Base-by-base conservation (phyloP, 2,888 invertebrate genomes). In the Alentia gelatinosa region DNA sequence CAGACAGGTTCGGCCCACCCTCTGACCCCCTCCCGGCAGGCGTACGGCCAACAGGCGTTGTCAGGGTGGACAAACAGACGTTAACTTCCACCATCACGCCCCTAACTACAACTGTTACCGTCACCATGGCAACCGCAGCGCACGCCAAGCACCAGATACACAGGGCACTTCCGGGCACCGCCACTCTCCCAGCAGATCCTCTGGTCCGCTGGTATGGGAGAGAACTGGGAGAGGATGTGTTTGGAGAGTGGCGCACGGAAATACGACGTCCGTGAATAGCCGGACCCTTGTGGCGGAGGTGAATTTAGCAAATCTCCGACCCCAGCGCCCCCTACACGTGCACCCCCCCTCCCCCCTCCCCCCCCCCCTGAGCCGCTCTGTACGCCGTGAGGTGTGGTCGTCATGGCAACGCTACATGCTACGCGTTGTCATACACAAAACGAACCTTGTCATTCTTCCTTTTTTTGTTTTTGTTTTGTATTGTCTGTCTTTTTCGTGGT, bases 201-300 rank as follows among this genome's bases (percentile, higher is more conserved):
- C 26, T n/a, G 19, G 5, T 68, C 26, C 30, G 30, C 68, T 68
- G n/a, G 23, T 4, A 56, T 56, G n/a, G 19, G 56, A 3, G 56
- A 56, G 56, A 4, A n/a, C 56, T n/a, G 19, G 56, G 12, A 33
- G 33, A 33, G 74, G 30, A 63, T 37, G 15, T 37, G 79, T 19
- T 79, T 37, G 79, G 79, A 79, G 79, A 35, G 12, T 79, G 39
- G 5, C 63, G 39, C 15, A 79, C 79, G 37, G 39, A 79, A 79
- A 79, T 79, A 79, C n/a, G 79, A 19, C 35, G 15, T 79, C 79
- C 79, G n/a, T 35, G 79, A 79, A 79, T 79, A 79, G 79, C 12
- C 23, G 15, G 79, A 1, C 39, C 79, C 79, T 3, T 33, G 30
- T 74, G n/a, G 3, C 30, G 30, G 74, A 30, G 79, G 79, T 37